Base-by-base conservation (phyloP, 1,140 invertebrate species). In the Macrobrachium rosenbergii region DNA sequence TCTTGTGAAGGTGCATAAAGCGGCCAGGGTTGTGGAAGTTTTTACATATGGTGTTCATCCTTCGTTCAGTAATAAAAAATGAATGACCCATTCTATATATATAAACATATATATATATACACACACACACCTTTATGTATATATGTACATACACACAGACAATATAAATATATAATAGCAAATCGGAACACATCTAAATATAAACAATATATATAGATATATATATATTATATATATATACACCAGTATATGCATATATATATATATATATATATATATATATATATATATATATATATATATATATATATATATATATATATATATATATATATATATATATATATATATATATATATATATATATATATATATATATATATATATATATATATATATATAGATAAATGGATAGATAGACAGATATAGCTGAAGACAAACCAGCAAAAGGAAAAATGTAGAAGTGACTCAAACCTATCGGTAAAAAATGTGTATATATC, bases 191-290 rank as follows among this genome's bases (percentile, higher is more conserved):
- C n/a, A n/a, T n/a, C n/a, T n/a, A 52, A 5, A 67, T 67, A 67
- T 67, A 67, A 5, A 67, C 3, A 37, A 37, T 67, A 67, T 67
- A 67, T 67, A 67, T 67, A 67, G 3, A 28, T 67, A 67, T 7
- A 67, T 67, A 67, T 67, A 28, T 67, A 67, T 37, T 67, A 67
- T 67, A 67, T 12, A 28, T 67, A 28, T 67, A 69, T 69, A 23
- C 5, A 69, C n/a, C 10, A 19, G 37, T 72, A 23, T 72, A 23
- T 72, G 16, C 23, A 23, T 72, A 23, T 28, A 72, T 72, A 28
- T 72, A 28, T 72, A 72, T 72, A 72, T 72, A 23, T 72, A 10
- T 28, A 23, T 72, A 28, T 23, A 23, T 21, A 21, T 72, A 72
- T 72, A 28, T 72, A 72, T 72, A 28, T 21, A 28, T 72, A 28